Percentiles rank a stretch among this genome's conserved stretches.
Conservation (phyloP, 2,113 vertebrate species). For the Loxodonta africana region DNA sequence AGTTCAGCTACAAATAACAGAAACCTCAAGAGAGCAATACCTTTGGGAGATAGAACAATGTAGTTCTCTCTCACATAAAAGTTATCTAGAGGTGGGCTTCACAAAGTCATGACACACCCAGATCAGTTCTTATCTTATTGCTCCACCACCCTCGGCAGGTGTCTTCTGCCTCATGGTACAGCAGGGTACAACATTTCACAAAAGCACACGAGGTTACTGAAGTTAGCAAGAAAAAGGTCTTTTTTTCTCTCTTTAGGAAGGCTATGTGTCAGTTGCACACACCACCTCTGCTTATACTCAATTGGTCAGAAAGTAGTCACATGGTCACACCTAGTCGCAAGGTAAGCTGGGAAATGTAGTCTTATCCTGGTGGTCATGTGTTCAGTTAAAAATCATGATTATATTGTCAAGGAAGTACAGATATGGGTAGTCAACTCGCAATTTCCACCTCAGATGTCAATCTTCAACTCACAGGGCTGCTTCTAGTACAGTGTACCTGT, state of each 20-base stretch:
- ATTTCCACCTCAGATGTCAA: neutral
- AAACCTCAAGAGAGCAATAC: neutral
- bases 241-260: neutral
- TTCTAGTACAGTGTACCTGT: neutral
- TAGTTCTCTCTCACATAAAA: neutral
- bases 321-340: neutral
- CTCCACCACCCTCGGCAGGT: neutral
- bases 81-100: neutral
- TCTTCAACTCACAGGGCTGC: neutral
- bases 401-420: neutral
- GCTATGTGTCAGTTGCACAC: neutral
- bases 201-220: neutral
- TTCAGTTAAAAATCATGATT: neutral
- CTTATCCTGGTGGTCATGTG: neutral
- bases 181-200: neutral
- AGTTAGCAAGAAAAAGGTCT: neutral
- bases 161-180: neutral
- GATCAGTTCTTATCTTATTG: neutral
- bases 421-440: neutral
- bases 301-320: neutral
- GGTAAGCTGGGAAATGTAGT: conserved; percentile 5
- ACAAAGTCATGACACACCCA: neutral
- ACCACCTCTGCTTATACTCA: neutral
- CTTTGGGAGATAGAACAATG: neutral
- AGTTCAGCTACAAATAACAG: neutral